phyloP scores from a whole-genome alignment of 2,113 vertebrate species.

The Taxidea taxus region DNA sequence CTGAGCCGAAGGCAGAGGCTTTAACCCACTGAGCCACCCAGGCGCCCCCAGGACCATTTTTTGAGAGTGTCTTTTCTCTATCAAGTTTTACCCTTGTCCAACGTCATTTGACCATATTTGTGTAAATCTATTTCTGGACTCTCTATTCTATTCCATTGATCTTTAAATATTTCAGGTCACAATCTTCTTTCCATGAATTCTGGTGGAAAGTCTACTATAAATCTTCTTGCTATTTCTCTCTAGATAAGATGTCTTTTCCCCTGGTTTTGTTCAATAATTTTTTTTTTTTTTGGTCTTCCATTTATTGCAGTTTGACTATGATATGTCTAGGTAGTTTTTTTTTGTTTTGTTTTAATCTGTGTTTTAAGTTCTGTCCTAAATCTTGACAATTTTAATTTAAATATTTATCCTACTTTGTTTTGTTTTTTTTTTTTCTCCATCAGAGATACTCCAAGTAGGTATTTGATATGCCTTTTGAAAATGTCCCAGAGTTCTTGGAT shows the following conservation, averaged over 20 bases:
- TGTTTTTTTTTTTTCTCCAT: not conserved
- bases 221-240: not conserved
- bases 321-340: not conserved
- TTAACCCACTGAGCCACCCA: too few relatives aligned
- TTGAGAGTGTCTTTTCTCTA: not conserved
- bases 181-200: not conserved
- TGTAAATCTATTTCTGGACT: not conserved
- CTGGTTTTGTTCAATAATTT: not conserved
- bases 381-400: not conserved
- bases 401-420: not conserved
- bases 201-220: not conserved
- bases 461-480: not conserved
- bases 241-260: not conserved
- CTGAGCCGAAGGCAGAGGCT: too few relatives aligned
- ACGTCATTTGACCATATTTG: not conserved
- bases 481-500: not conserved
- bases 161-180: not conserved
- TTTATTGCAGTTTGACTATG: not conserved
- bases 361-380: not conserved
- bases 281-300: not conserved
- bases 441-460: not conserved
- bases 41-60: too few relatives aligned
- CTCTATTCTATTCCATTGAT: not conserved
- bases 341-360: not conserved
- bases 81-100: not conserved